These are phyloP conservation scores for Calliopsis andreniformis DNA, from an alignment of 1,140 invertebrate species.

Conservation along the genomic window DNA sequence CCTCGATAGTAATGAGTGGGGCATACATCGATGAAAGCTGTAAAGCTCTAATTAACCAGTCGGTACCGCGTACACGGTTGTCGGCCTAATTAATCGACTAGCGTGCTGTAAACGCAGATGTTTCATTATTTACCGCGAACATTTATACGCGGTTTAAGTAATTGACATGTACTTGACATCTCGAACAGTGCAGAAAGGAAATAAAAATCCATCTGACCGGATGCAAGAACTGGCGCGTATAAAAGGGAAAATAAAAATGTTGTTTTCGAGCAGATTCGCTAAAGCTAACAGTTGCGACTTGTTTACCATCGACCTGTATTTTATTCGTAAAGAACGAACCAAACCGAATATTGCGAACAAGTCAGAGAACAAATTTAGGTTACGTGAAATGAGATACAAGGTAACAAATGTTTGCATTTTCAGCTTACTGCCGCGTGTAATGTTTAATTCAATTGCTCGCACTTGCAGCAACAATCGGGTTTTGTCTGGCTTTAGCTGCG, in stretches of 20 bases:
- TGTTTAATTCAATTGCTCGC: background rate
- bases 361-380: too few relatives aligned
- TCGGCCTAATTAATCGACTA: conserved; percentile 21
- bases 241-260: too few relatives aligned
- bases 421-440: background rate
- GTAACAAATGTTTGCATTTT: background rate
- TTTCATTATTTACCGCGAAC: conserved; percentile 18
- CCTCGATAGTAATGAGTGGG: background rate
- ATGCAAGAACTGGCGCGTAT: too few relatives aligned
- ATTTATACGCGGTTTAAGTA: background rate
- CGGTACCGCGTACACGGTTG: background rate
- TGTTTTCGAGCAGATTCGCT: too few relatives aligned
- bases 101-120: background rate
- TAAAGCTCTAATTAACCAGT: conserved; percentile 13
- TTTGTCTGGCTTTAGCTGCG: background rate
- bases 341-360: too few relatives aligned
- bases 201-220: too few relatives aligned
- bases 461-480: background rate
- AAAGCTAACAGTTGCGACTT: too few relatives aligned
- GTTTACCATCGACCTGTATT: too few relatives aligned
- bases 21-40: background rate
- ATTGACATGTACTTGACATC: conserved; percentile 6
- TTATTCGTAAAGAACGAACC: too few relatives aligned
- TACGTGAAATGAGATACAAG: too few relatives aligned
- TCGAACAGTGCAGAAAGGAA: too few relatives aligned